Conservation (phyloP, 2,888 invertebrate genomes). For the Drosophila conformis region DNA sequence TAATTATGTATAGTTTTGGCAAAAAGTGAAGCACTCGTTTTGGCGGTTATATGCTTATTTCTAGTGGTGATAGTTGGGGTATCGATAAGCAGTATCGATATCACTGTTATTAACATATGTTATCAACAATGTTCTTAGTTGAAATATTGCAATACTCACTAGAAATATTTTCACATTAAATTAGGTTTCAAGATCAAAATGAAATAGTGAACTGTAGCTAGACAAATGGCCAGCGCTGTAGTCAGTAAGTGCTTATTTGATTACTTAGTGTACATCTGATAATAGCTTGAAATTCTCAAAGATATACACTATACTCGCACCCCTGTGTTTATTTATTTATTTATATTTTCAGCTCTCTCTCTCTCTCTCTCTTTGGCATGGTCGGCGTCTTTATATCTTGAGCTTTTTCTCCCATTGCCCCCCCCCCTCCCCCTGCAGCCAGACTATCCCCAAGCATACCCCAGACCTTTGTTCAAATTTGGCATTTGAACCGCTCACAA, state of each 20-base stretch:
- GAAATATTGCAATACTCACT: not conserved
- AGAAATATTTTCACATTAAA: not conserved
- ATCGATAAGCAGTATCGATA: not conserved
- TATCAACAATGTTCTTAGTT: not conserved
- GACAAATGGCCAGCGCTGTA: conserved; percentile 21
- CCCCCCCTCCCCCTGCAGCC: not conserved
- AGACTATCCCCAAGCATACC: not conserved
- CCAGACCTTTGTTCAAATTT: conserved; percentile 10
- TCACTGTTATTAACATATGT: no score
- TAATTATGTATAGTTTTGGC: not conserved
- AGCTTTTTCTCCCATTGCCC: conserved; percentile 39
- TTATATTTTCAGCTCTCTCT: conserved; percentile 8
- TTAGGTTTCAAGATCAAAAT: not conserved
- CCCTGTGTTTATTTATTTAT: not conserved
- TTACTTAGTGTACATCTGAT: conserved; percentile 41
- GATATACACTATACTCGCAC: conserved; percentile 11
- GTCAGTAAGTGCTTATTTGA: conserved; percentile 19
- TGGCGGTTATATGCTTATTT: no score
- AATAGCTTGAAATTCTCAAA: conserved; percentile 27
- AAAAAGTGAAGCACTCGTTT: no score
- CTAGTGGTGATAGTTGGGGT: no score
- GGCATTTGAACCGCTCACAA: conserved; percentile 10
- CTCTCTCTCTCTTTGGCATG: not conserved
- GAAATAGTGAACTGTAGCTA: conserved; percentile 1
- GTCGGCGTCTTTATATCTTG: conserved; percentile 3